These are phyloP conservation scores for Etheostoma nigrum DNA, from an alignment of 2,797 vertebrate genomes.

Conservation along the genomic window DNA sequence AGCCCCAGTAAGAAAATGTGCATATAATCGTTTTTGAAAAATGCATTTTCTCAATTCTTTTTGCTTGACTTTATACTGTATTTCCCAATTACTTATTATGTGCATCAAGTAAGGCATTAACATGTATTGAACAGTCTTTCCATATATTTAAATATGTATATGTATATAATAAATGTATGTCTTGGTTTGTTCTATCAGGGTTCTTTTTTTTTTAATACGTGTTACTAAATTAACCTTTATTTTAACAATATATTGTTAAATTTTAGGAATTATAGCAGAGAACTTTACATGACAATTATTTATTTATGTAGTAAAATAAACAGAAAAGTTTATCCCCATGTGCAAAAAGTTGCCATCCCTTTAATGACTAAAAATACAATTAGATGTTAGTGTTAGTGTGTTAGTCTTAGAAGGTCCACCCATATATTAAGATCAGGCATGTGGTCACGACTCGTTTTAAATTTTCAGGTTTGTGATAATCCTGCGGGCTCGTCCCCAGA, in stretches of 20 bases:
- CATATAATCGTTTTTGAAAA: neutral
- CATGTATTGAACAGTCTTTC: neutral
- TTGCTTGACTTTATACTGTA: neutral
- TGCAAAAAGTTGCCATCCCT: conserved; percentile 7
- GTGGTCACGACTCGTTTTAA: conserved; percentile 24
- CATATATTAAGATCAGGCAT: conserved; percentile 41
- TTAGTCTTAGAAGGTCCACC: conserved; percentile 13
- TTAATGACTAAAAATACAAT: conserved; percentile 41
- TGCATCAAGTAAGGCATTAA: neutral
- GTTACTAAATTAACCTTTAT: neutral
- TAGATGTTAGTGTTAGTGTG: neutral
- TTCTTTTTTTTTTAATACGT: neutral
- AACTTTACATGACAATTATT: neutral
- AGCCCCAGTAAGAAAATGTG: neutral
- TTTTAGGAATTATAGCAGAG: conserved; percentile 9
- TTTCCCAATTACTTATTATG: neutral
- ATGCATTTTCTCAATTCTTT: neutral
- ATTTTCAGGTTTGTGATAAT: conserved; percentile 32
- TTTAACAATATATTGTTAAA: neutral
- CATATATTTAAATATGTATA: neutral
- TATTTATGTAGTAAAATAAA: conserved; percentile 4
- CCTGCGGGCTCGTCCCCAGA: neutral
- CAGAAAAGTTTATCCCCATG: conserved; percentile 2
- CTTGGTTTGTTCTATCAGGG: neutral
- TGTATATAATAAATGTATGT: neutral